Evolutionary conservation across 2,888 invertebrate species (phyloP).

Genomic region (Zaprionus obscuricornis): DNA sequence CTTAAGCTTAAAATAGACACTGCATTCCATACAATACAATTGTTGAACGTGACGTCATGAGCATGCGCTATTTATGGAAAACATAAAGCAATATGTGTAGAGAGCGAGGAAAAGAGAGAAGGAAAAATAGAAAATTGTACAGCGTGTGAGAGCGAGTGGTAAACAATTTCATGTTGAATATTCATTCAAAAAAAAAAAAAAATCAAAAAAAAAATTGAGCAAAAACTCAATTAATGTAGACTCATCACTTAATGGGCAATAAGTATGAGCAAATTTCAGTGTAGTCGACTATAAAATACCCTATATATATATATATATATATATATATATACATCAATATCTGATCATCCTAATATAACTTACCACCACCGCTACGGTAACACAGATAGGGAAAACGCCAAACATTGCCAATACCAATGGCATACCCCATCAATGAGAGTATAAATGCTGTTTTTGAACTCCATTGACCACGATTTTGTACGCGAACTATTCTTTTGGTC

Average conservation of each 20-base stretch:
- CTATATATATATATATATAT: neutral
- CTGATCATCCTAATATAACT: conserved; percentile 32
- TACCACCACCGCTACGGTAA: conserved; percentile 93
- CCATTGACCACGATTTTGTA: conserved; percentile 87
- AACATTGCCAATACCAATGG: conserved; percentile 93
- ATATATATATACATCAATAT: conserved; percentile 1
- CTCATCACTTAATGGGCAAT: neutral
- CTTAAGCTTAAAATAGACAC: conserved; percentile 46
- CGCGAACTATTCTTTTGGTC: conserved; percentile 57
- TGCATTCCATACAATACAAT: conserved; percentile 15
- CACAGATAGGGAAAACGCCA: conserved; percentile 95
- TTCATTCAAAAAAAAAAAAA: no score
- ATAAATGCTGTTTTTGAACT: conserved; percentile 90
- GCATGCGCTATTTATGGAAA: conserved; percentile 55
- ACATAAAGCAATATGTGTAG: neutral
- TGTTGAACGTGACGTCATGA: conserved; percentile 40
- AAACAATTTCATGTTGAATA: no score
- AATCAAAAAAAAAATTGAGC: conserved; percentile 9
- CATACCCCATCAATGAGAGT: conserved; percentile 92
- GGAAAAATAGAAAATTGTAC: neutral
- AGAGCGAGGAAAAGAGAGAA: neutral
- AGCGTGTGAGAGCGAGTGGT: neutral
- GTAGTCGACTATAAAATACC: no score
- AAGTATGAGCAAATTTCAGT: neutral
- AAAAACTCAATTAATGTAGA: conserved; percentile 12